Evolutionary conservation across 53 echinoderm and acorn worm genomes (phyloP).

Genomic region (Patiria pectinifera): DNA sequence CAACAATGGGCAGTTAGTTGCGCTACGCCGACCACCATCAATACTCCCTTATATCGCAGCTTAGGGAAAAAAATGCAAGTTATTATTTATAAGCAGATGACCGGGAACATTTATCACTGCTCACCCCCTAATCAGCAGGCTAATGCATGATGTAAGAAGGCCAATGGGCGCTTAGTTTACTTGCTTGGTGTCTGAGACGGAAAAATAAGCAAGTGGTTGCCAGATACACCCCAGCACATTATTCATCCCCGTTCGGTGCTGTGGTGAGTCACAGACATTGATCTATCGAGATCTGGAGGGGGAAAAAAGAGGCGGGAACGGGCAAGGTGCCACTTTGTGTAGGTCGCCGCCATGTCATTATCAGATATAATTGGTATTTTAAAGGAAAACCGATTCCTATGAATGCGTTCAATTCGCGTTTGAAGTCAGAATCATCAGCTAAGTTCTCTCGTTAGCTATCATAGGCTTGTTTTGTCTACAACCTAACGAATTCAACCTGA

Average conservation of each 20-base stretch:
- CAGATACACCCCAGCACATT: background rate
- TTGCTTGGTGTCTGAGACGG: background rate
- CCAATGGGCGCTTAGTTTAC: slow-evolving; percentile 15
- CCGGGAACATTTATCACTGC: slow-evolving; percentile 50
- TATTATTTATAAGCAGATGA: slow-evolving; percentile 59
- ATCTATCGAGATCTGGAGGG: slow-evolving; percentile 32
- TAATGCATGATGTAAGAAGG: slow-evolving; percentile 56
- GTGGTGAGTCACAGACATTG: slow-evolving; percentile 52
- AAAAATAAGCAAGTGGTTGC: slow-evolving; percentile 19
- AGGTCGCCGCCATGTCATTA: slow-evolving; percentile 12
- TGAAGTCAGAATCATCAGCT: too few species aligned
- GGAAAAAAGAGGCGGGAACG: slow-evolving; percentile 28
- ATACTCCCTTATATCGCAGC: slow-evolving; percentile 13
- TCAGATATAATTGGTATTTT: slow-evolving; percentile 11
- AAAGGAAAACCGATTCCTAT: background rate
- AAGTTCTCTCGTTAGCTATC: background rate
- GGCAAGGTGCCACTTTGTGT: slow-evolving; percentile 21
- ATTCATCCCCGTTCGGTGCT: slow-evolving; percentile 28
- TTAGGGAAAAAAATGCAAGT: background rate
- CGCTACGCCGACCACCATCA: slow-evolving; percentile 21
- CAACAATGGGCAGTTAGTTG: slow-evolving; percentile 60
- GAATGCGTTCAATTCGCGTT: background rate
- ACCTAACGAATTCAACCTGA: too few species aligned
- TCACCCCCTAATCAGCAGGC: slow-evolving; percentile 27
- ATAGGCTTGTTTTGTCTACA: too few species aligned